Base-by-base conservation (phyloP, 2,888 invertebrate species). In the Hyposoter dolosus region DNA sequence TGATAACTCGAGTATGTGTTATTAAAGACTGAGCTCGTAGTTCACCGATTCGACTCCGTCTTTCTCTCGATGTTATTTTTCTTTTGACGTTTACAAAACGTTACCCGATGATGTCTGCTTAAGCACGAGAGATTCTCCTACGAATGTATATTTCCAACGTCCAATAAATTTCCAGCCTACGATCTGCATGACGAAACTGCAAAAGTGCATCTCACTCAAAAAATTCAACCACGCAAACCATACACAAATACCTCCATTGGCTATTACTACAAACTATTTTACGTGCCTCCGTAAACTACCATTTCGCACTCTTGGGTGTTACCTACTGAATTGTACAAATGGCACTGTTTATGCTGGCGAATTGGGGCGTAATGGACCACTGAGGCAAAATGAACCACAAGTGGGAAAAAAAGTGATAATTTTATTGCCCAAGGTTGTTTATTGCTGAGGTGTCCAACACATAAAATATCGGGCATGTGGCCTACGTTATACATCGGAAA, bases 271-370 rank as follows among this genome's bases (percentile, higher is more conserved):
- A 15, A 35, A 63, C 60, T 60, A 50, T 45, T 63, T 80, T 71
- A 80, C 63, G 63, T 71, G 45, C 63, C 35, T 80, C 23, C n/a
- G 63, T 9, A 60, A 65, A 50, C 66, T 23, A 53, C 43, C 60
- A 63, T 45, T 69, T 71, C 32, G 32, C 63, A 50, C 81, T 81
- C 66, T 65, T 60, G 56, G 28, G 66, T 81, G 72, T 82, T 81
- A 82, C 75, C 60, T 74, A 60, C 76, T 77, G 45, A 78, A 66
- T 60, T 47, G 60, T 47, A 32, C 68, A 47, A 32, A 43, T 69
- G 43, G 32, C 17, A 60, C 60, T 60, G 60, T 28, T 60, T 15
- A 60, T 40, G 9, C 40, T 23, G 6, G 23, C 15, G 15, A 23
- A 56, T 28, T 60, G 28, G 28, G 60, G 60, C 60, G 1, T 15